Evolutionary conservation across 2,113 vertebrate genomes (phyloP).

Genomic region (Chlorodrepanis virens): DNA sequence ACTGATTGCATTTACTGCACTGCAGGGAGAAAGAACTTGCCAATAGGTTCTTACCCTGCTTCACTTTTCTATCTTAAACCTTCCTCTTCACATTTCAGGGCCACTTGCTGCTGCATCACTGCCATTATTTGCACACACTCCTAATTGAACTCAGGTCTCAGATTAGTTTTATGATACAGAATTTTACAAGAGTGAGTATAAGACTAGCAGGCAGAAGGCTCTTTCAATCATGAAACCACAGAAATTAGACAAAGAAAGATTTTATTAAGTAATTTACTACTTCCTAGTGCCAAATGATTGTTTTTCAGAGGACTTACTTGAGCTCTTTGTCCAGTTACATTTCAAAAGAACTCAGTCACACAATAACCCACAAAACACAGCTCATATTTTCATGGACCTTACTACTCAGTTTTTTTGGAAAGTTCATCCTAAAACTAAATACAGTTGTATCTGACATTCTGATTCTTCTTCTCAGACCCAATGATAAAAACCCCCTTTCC

Average conservation of each 20-base stretch:
- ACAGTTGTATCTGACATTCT: background rate
- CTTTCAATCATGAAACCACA: background rate
- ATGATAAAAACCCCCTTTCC: background rate
- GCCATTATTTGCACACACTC: background rate
- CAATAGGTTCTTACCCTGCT: background rate
- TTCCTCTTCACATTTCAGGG: background rate
- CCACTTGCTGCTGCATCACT: background rate
- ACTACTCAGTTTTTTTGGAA: background rate
- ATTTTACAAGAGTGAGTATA: background rate
- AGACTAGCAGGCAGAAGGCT: background rate
- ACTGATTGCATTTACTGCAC: background rate
- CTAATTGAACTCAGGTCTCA: background rate
- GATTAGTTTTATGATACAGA: background rate
- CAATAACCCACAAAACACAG: background rate
- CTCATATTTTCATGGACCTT: background rate
- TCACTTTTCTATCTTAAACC: background rate
- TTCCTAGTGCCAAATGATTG: background rate
- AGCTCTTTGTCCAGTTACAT: background rate
- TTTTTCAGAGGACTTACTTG: background rate
- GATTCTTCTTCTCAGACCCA: background rate
- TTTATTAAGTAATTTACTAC: background rate
- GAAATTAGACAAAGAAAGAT: background rate
- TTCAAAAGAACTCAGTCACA: background rate
- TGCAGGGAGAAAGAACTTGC: background rate
- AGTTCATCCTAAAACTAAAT: background rate